Percentiles rank a stretch among this genome's conserved stretches.
Evolutionary conservation across 23 tunicate genomes (phyloP).

Genomic region (Styela plicata): DNA sequence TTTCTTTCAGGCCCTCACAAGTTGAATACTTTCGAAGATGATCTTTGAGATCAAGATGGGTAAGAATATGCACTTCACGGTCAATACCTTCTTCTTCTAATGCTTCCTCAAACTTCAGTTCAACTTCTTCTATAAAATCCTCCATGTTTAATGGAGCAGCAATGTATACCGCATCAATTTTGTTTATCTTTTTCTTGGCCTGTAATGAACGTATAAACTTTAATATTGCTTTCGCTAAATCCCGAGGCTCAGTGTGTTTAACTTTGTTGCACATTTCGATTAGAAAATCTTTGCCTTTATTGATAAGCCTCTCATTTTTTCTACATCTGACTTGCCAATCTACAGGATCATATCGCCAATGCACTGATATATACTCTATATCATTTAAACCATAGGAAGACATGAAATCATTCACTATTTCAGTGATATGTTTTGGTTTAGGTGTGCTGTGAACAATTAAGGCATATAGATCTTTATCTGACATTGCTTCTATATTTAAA

Average conservation of each 20-base stretch:
- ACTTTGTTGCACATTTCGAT: constrained; percentile 31
- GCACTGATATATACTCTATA: constrained; percentile 32
- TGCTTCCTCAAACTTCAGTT: not conserved
- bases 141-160: constrained; percentile 46
- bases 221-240: constrained; percentile 42
- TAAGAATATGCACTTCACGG: not conserved
- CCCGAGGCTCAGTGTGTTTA: constrained; percentile 20
- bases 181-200: not conserved
- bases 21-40: not conserved
- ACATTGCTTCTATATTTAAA: not conserved
- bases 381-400: not conserved
- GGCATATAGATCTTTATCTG: constrained; percentile 32
- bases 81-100: not conserved
- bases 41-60: not conserved
- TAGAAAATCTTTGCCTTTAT: not conserved
- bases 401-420: constrained; percentile 35
- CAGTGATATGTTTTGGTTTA: constrained; percentile 20
- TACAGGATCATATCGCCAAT: constrained; percentile 55
- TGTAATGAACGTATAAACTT: constrained; percentile 1
- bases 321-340: constrained; percentile 53
- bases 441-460: constrained; percentile 33
- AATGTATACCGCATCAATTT: constrained; percentile 25
- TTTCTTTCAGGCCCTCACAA: not conserved
- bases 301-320: not conserved
- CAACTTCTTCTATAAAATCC: constrained; percentile 24